These are phyloP conservation scores for Synanthedon tipuliformis DNA, from an alignment of 2,888 invertebrate species.

Conservation along the genomic window DNA sequence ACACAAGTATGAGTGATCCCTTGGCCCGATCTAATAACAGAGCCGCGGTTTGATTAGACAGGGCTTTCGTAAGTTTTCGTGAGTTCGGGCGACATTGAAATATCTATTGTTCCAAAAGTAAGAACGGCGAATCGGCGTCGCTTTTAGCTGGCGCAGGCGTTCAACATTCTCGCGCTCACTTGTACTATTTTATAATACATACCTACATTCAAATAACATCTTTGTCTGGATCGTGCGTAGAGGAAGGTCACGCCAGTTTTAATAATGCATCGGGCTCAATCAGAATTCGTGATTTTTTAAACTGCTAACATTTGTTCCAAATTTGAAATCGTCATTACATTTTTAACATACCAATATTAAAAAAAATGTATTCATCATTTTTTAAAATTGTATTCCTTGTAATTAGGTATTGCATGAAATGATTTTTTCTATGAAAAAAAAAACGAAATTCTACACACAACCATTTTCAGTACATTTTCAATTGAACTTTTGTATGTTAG, in stretches of 20 bases:
- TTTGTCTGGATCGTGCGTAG: slow-evolving; percentile 37
- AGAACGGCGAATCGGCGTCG: slow-evolving; percentile 2
- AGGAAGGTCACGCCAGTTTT: slow-evolving; percentile 34
- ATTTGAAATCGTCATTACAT: too few species aligned
- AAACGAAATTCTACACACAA: too few species aligned
- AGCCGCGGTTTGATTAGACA: slow-evolving; percentile 1
- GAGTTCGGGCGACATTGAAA: slow-evolving; percentile 49
- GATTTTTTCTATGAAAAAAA: too few species aligned
- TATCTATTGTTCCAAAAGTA: slow-evolving; percentile 39
- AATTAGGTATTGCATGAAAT: too few species aligned
- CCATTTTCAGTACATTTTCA: too few species aligned
- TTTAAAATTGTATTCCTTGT: too few species aligned
- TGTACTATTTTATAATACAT: slow-evolving; percentile 2
- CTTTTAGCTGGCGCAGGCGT: neutral
- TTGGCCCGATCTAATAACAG: neutral
- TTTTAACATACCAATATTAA: too few species aligned
- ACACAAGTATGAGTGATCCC: neutral
- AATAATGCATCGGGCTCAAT: slow-evolving; percentile 13
- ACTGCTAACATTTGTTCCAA: too few species aligned
- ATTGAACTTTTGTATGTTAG: too few species aligned
- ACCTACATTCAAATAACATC: slow-evolving; percentile 1
- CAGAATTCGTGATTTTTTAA: slow-evolving; percentile 2
- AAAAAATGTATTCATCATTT: too few species aligned
- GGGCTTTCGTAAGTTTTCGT: slow-evolving; percentile 60
- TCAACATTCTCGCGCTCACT: neutral